phyloP scores from a whole-genome alignment of 2,113 vertebrate species.

The Leptodactylus fuscus region DNA sequence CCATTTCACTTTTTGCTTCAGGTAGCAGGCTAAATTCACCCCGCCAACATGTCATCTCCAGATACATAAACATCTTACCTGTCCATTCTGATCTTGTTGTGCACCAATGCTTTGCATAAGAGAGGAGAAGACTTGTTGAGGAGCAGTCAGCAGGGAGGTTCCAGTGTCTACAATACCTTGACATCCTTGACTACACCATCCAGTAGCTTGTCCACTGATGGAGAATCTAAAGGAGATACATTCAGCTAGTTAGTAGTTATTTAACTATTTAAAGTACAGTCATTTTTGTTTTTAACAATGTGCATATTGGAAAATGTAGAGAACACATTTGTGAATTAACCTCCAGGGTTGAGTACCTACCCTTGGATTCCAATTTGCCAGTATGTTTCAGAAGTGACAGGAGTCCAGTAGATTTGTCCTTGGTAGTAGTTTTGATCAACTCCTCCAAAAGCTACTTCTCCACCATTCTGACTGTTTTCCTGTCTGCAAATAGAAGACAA shows the following conservation, averaged over 20 bases:
- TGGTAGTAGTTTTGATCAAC: conserved; percentile 63
- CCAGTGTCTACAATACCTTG: conserved; percentile 74
- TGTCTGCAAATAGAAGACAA: conserved; percentile 42
- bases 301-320: neutral
- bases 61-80: conserved; percentile 63
- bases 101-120: conserved; percentile 72
- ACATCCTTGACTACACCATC: conserved; percentile 71
- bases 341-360: conserved; percentile 60
- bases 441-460: conserved; percentile 71
- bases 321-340: too few species aligned
- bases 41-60: too few species aligned
- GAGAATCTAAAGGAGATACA: conserved; percentile 64
- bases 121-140: conserved; percentile 55
- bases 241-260: neutral
- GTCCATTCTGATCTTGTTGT: conserved; percentile 65
- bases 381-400: conserved; percentile 67
- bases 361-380: conserved; percentile 71
- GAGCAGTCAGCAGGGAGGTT: conserved; percentile 70
- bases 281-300: neutral
- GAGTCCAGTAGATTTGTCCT: conserved; percentile 67
- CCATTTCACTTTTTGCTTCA: too few species aligned
- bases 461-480: conserved; percentile 60
- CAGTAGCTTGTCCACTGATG: conserved; percentile 63
- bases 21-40: too few species aligned
- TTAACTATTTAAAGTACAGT: neutral